Evolutionary conservation across 30 jellyfish, hydroid and myxozoan species (phyloP), one percentile per base, ranked within the genome.

Genomic region (Nemopilema nomurai): DNA sequence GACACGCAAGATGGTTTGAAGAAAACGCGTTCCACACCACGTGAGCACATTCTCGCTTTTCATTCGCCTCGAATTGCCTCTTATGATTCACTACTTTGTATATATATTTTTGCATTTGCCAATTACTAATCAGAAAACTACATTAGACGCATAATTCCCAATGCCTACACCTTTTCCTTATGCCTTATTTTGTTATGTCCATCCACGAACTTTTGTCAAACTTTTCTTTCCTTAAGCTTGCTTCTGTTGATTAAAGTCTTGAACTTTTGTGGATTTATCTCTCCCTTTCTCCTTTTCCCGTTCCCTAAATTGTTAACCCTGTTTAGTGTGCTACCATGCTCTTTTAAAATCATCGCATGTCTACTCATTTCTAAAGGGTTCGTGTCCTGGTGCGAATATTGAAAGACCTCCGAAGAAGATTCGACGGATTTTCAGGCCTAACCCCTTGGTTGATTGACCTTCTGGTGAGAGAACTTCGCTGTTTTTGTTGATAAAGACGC

Each of bases 1-100:
- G 98, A 8, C 98, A 92, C 79, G 97, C 98, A 30, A 62, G 98
- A 67, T 92, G 98, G 98, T 92, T 92, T 74, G 98, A 92, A 67
- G 98, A 92, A 50, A 92, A 88, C 63, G 98, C 98, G 9, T 92
- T 96, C 33, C 98, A 92, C 78, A 92, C 98, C 23, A 87, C 98
- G 95, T 86, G 23, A 86, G 95, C 22, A 52, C 4, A n/a, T 18
- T 32, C 33, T 16, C 25, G 3, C 13, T 8, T 62, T 77, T 41
- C 57, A 41, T 6, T 41, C 57, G 6, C 13, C 57, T 3, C 57
- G 9, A 41, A 41, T 41, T 13, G 57, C 57, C 57, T 41, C 57
- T 41, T 3, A 41, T 3, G 9, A 41, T 41, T 41, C 9, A 6
- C 57, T 41, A 3, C n/a, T n/a, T n/a, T n/a, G n/a, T n/a, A n/a